Base-by-base conservation (phyloP, 2,888 invertebrate genomes). In the Pterostichus madidus region DNA sequence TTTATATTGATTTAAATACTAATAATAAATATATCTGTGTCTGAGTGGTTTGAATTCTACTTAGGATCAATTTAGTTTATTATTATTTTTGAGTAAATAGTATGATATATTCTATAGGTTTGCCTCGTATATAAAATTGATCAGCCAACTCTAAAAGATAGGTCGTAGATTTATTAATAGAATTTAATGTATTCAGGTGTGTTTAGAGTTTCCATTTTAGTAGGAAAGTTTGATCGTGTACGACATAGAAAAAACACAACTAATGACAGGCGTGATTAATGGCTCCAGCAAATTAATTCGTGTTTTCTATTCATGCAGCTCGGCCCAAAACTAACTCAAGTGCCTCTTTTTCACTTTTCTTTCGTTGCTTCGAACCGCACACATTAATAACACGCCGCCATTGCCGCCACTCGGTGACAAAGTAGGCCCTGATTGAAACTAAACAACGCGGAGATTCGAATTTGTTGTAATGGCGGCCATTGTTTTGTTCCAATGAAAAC, bases 231-330 rank as follows among this genome's bases (percentile, higher is more conserved):
- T 32, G 53, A 53, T 15, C 53, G 53, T 13, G 31, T 35, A 35
- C 71, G 17, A 35, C 71, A 35, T 15, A 17, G 32, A 39, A 49
- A 49, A 49, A 49, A 49, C 49, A 49, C 49, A 59, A 59, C 59
- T 76, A 76, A 76, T 15, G 76, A 76, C 76, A 76, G 24, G 32
- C 31, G 49, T 53, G 76, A 53, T 76, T 76, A 76, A 76, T 76
- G 76, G 52, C 24, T 13, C 11, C 49, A 8, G 76, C 31, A 76
- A 76, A 76, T 76, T 76, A 76, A 76, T 53, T 76, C 53, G 76
- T 76, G 53, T 53, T 75, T 24, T 76, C 53, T 77, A 53, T 56
- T 77, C 53, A 49, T 76, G 73, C 73, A 35, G 10, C 73, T n/a
- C 73, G 53, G 44, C 46, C 44, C 15, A 75, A 49, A 75, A 75